These are phyloP conservation scores for Melolontha melolontha DNA, from an alignment of 2,888 invertebrate species.

Conservation along the genomic window DNA sequence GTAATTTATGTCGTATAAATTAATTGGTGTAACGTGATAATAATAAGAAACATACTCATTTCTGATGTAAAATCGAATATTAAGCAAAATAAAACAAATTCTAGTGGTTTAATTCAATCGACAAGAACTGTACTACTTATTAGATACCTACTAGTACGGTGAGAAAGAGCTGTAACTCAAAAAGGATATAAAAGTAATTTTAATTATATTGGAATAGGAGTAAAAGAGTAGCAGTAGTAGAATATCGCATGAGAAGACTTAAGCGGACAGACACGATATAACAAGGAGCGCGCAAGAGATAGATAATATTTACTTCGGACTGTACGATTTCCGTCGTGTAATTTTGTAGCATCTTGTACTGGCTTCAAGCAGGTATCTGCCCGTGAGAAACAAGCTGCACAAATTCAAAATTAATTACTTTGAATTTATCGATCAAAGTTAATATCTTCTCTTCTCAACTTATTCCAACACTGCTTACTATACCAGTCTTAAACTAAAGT, in stretches of 20 bases:
- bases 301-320: conserved; percentile 48
- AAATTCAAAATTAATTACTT: conserved; percentile 64
- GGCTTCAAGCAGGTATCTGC: conserved; percentile 57
- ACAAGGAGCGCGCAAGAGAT: conserved; percentile 3
- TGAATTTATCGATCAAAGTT: conserved; percentile 63
- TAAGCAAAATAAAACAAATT: too few species aligned
- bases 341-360: conserved; percentile 61
- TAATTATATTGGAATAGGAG: conserved; percentile 29
- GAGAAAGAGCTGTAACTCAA: conserved; percentile 9
- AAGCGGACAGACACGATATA: background rate
- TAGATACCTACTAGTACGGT: background rate
- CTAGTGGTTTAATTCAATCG: too few species aligned
- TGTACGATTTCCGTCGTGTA: conserved; percentile 61
- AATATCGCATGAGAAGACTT: conserved; percentile 3
- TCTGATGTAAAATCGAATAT: too few species aligned
- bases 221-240: conserved; percentile 1
- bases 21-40: too few species aligned
- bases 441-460: conserved; percentile 42
- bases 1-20: too few species aligned
- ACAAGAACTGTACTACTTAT: too few species aligned
- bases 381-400: conserved; percentile 63
- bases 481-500: too few species aligned
- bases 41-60: too few species aligned
- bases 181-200: conserved; percentile 34
- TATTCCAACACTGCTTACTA: background rate